These are phyloP conservation scores for Eufriesea mexicana DNA, from an alignment of 1,140 invertebrate species.

Conservation along the genomic window DNA sequence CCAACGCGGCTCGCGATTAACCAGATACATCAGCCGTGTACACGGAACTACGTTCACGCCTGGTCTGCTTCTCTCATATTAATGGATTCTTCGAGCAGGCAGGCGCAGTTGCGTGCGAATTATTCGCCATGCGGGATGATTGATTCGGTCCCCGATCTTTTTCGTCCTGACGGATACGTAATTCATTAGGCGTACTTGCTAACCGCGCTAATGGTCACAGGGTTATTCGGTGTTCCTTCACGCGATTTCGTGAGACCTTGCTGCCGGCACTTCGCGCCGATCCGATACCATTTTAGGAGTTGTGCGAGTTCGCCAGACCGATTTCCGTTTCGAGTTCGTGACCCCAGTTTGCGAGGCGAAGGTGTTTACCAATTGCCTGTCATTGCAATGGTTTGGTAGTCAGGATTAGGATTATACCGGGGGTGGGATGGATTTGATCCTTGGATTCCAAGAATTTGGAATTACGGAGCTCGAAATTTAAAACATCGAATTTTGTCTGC, in stretches of 20 bases:
- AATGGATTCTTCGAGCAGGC: slow-evolving; percentile 37
- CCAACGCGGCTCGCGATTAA: slow-evolving; percentile 16
- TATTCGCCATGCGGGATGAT: slow-evolving; percentile 33
- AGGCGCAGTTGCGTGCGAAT: slow-evolving; percentile 20
- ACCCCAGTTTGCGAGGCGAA: too few species aligned
- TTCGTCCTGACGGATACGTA: slow-evolving; percentile 16
- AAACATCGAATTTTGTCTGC: too few species aligned
- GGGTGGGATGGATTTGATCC: too few species aligned
- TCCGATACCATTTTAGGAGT: too few species aligned
- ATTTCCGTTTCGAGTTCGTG: too few species aligned
- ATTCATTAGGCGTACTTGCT: not conserved
- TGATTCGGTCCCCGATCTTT: slow-evolving; percentile 33
- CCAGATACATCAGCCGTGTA: slow-evolving; percentile 23
- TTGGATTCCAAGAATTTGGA: too few species aligned
- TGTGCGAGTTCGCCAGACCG: too few species aligned
- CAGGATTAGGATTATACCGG: too few species aligned
- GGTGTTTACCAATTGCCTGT: too few species aligned
- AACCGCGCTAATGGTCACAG: not conserved
- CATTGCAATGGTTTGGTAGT: too few species aligned
- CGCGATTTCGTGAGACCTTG: not conserved
- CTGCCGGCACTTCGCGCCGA: too few species aligned
- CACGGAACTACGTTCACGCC: not conserved
- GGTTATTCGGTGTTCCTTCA: not conserved
- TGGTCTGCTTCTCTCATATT: not conserved
- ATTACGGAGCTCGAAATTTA: too few species aligned